Evolutionary conservation across 1,140 invertebrate genomes (phyloP).

Genomic region (Drosophila mojavensis): DNA sequence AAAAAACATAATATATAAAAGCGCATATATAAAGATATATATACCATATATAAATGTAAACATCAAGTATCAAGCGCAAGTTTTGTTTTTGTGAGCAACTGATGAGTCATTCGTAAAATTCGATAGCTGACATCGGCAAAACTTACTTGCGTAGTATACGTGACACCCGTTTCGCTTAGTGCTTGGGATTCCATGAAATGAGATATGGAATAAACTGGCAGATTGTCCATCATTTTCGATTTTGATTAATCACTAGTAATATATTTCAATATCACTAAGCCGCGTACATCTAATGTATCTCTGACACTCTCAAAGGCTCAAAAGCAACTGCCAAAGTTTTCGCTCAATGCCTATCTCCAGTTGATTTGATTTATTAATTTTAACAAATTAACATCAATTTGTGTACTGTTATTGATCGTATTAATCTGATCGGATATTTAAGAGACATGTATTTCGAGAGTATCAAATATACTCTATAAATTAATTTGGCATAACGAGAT

Average conservation of each 20-base stretch:
- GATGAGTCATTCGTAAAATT: slow-evolving; percentile 26
- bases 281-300: slow-evolving; percentile 46
- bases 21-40: no score
- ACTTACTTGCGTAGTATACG: slow-evolving; percentile 50
- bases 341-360: slow-evolving; percentile 24
- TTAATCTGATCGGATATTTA: slow-evolving; percentile 9
- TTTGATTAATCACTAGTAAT: slow-evolving; percentile 14
- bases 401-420: slow-evolving; percentile 20
- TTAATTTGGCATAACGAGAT: not conserved
- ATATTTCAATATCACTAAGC: not conserved
- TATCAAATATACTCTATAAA: slow-evolving; percentile 12
- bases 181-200: slow-evolving; percentile 64
- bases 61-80: not conserved
- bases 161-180: slow-evolving; percentile 18
- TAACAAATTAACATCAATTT: slow-evolving; percentile 61
- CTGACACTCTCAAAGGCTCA: slow-evolving; percentile 30
- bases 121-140: slow-evolving; percentile 1
- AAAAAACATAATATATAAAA: not conserved
- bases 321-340: slow-evolving; percentile 22
- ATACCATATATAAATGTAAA: no score
- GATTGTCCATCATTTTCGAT: slow-evolving; percentile 52
- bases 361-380: slow-evolving; percentile 29
- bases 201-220: slow-evolving; percentile 75
- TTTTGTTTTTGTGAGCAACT: no score
- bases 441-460: not conserved